Evolutionary conservation across 2,888 invertebrate genomes (phyloP), one percentile per base, ranked within the genome.

Genomic region (Nyleta sp.): DNA sequence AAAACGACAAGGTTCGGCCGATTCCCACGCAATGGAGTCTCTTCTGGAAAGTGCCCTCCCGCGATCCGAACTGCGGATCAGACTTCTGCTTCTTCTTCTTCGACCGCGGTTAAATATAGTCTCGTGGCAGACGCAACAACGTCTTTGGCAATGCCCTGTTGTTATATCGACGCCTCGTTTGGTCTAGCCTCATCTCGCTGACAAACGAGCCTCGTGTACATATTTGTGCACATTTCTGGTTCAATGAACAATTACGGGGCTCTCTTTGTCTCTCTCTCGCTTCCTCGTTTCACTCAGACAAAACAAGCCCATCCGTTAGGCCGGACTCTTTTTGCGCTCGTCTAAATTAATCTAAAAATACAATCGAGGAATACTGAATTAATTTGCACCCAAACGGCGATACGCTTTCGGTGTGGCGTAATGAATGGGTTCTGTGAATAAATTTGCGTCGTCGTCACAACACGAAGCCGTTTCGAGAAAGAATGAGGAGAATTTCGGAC

Each of bases 161-260:
- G 85, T 84, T 84, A 83, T 83, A 87, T 86, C 81, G 84, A 86
- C 83, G 86, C 84, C 82, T 85, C 84, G 84, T 84, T 86, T 85
- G 83, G 82, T 81, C 81, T 83, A 83, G 85, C 81, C 84, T 80
- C 82, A 79, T 82, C 83, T 78, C 82, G 80, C 80, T 85, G 84
- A 85, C 81, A 78, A 85, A 85, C 81, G 81, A 74, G 81, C 67
- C 72, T 81, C n/a, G n/a, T 82, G 79, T 84, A 81, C 78, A 81
- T 83, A 59, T 70, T 50, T 44, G 22, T 2, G 38, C 8, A n/a
- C 52, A 50, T 72, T 62, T 46, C 31, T 55, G 68, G 70, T 70
- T 78, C 70, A 74, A 78, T 71, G 74, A 50, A 64, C 71, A 71
- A 60, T 72, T 50, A 46, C 38, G 20, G 5, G 5, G 24, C 40